phyloP scores from a whole-genome alignment of 1,140 invertebrate genomes.

The Armadillidium nasatum region DNA sequence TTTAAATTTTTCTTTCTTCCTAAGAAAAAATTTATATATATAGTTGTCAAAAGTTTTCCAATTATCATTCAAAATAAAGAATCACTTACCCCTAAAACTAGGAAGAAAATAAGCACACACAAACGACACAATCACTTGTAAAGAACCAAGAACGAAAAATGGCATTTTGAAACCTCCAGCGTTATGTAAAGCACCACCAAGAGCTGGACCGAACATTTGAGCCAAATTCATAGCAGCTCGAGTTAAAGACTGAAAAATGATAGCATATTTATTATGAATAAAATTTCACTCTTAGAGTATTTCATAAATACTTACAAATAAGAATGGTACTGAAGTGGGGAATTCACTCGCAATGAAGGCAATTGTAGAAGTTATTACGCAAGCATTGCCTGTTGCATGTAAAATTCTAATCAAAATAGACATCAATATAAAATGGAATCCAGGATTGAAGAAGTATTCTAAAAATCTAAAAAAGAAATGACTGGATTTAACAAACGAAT shows the following conservation, averaged over 20 bases:
- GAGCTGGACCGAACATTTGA: slow-evolving; percentile 46
- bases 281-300: background rate
- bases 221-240: slow-evolving; percentile 47
- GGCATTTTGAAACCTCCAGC: slow-evolving; percentile 46
- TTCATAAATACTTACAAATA: slow-evolving; percentile 43
- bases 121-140: slow-evolving; percentile 36
- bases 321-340: slow-evolving; percentile 45
- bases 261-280: background rate
- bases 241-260: slow-evolving; percentile 45
- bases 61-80: background rate
- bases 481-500: no score
- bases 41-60: background rate
- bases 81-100: background rate
- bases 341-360: slow-evolving; percentile 47
- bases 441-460: slow-evolving; percentile 45
- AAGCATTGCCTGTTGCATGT: slow-evolving; percentile 46
- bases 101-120: background rate
- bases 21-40: background rate
- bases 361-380: slow-evolving; percentile 46
- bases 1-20: background rate
- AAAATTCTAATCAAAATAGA: slow-evolving; percentile 46
- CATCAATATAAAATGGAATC: slow-evolving; percentile 44
- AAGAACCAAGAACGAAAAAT: slow-evolving; percentile 45
- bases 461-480: slow-evolving; percentile 43
- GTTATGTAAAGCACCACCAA: slow-evolving; percentile 46